Evolutionary conservation across 92 coral and sea anemone species (phyloP), one percentile per base, ranked within the genome.

Genomic region (Galaxea fascicularis): DNA sequence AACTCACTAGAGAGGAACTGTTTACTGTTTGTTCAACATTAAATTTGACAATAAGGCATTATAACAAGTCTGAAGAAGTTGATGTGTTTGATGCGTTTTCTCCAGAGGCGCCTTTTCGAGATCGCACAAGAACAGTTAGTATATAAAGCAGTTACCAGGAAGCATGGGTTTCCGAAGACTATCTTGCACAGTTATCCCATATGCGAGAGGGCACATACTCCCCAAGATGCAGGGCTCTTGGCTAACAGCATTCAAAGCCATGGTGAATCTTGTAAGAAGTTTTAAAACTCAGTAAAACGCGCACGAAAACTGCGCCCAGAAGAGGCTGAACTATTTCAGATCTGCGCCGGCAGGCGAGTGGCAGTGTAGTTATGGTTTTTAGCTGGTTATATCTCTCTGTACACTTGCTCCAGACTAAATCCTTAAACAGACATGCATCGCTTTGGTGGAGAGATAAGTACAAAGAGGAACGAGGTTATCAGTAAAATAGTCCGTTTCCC

Each of bases 391-490:
- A 90, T 93, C 95, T 86, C 76, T 82, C 82, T 29, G 56, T 91
- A 79, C 95, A 94, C 84, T 91, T 91, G 93, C 89, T 46, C 71
- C 65, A 68, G 95, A 62, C 98, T 91, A 89, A 89, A 88, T 91
- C 92, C 95, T 80, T 88, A 86, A 76, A 86, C 93, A 86, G 91
- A 87, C 89, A 94, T 77, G 92, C 92, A 92, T 78, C 77, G 93
- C 89, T 84, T 87, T 87, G 84, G 83, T 85, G 75, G 73, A 60
- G 92, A 86, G 95, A 92, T 94, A 94, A 94, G 91, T 94, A 82
- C 25, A 65, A 80, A 89, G 85, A 82, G 92, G 85, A 84, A 89
- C 27, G 82, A 86, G 98, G 98, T 94, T 94, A 94, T 94, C 98
- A 94, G 98, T 81, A 16, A 63, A 89, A 83, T 80, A 71, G 90